Evolutionary conservation across 2,797 vertebrate species (phyloP).

Genomic region (Girardinus metallicus): DNA sequence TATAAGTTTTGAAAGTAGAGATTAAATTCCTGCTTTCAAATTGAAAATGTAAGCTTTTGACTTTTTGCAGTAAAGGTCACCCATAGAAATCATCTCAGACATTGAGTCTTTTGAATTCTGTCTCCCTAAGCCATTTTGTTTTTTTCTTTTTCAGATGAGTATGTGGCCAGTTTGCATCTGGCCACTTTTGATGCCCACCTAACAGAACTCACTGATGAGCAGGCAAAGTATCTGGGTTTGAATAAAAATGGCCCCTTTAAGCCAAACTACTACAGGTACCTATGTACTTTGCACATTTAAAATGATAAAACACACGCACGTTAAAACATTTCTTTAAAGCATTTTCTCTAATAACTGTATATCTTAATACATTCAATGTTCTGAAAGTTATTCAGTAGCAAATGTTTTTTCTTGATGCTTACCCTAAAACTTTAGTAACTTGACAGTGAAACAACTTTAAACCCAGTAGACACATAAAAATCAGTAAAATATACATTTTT

Average conservation of each 20-base stretch:
- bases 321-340: background rate
- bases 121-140: background rate
- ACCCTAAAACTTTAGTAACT: background rate
- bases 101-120: background rate
- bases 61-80: background rate
- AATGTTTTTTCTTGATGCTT: background rate
- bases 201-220: conserved; percentile 92
- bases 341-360: background rate
- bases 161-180: conserved; percentile 92
- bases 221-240: conserved; percentile 95
- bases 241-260: conserved; percentile 97
- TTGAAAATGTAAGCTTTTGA: background rate
- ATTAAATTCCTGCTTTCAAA: background rate
- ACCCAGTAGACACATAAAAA: background rate
- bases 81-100: background rate
- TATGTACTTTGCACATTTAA: background rate
- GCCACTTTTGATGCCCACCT: conserved; percentile 94
- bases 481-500: background rate
- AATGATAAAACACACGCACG: background rate
- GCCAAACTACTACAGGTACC: conserved; percentile 96
- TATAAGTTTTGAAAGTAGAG: background rate
- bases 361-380: background rate
- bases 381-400: background rate
- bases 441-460: background rate
- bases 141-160: conserved; percentile 85